Evolutionary conservation across 2,113 vertebrate genomes (phyloP), one percentile per base, ranked within the genome.

Genomic region (Menidia beryllina): DNA sequence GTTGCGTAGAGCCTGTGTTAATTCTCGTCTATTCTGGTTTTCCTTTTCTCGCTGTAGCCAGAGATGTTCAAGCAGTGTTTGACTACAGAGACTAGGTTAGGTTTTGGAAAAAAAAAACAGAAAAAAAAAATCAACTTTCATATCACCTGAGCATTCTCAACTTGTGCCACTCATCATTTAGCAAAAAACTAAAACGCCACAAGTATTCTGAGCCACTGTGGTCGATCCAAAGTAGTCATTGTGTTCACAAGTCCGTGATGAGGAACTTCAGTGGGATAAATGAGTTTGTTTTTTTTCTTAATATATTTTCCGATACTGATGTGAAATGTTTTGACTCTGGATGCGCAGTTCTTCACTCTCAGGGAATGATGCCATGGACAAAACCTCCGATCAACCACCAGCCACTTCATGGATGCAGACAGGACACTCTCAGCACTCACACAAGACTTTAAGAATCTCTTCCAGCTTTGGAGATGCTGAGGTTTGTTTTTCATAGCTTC

Each of bases 351-450:
- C 78, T 88, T 90, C 86, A 88, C 84, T 90, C 92, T 93, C 92
- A 93, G 92, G 92, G 92, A 93, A 91, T 80, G 87, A 91, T 89
- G 89, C 79, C 84, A 90, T 86, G 86, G 85, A 91, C 84, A 89
- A 81, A 78, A 89, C 81, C 84, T 77, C 83, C 5, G 70, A 90
- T 86, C 68, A 85, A 84, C 77, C 86, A 91, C 87, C 89, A 91
- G 89, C 91, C 81, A 82, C 72, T 52, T 81, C 72, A 68, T 64
- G 67, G 69, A 84, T 62, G 79, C 79, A 82, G 69, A 83, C 58
- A 26, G 67, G 52, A 81, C 14, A 63, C 49, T 62, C 69, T 75
- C 79, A 39, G 51, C 59, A 14, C 45, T 68, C 34, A 15, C 65
- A 70, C 59, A 30, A 70, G 58, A 81, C 80, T 81, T 30, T 25